Conservation (phyloP, 2,888 invertebrate genomes). For the Torymus tubicola region DNA sequence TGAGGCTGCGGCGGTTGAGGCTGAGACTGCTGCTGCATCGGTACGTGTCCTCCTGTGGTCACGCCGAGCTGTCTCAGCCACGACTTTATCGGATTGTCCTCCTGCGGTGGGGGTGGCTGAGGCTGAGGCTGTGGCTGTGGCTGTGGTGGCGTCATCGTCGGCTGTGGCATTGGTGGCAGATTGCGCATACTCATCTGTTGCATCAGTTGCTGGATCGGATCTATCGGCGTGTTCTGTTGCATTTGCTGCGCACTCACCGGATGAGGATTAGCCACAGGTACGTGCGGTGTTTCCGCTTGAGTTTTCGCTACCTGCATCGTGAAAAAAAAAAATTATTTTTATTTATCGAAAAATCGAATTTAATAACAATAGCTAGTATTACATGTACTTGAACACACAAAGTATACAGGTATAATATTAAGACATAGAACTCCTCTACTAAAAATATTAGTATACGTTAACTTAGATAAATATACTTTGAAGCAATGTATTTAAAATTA, state of each 20-base stretch:
- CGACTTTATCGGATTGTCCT: conserved; percentile 78
- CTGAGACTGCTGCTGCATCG: conserved; percentile 60
- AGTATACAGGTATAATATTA: too few species aligned
- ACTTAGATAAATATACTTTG: too few species aligned
- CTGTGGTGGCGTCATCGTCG: conserved; percentile 63
- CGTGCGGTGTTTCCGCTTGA: conserved; percentile 67
- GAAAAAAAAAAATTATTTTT: too few species aligned
- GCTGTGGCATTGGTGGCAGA: conserved; percentile 71
- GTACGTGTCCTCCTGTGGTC: conserved; percentile 68
- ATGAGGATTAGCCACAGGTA: conserved; percentile 67
- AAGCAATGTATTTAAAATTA: too few species aligned
- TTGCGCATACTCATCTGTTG: conserved; percentile 78
- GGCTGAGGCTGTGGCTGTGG: conserved; percentile 63
- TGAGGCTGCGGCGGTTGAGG: conserved; percentile 50
- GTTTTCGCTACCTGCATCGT: conserved; percentile 62
- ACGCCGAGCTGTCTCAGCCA: conserved; percentile 77
- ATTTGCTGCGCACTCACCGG: conserved; percentile 60
- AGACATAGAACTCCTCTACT: too few species aligned
- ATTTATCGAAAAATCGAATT: too few species aligned
- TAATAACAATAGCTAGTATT: too few species aligned
- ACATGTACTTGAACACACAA: too few species aligned
- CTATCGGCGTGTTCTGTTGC: conserved; percentile 69
- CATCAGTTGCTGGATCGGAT: conserved; percentile 78
- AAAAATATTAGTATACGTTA: too few species aligned
- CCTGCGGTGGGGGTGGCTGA: conserved; percentile 64